Conservation (phyloP, 1,140 invertebrate species). For the Aphelenchoides fujianensis region DNA sequence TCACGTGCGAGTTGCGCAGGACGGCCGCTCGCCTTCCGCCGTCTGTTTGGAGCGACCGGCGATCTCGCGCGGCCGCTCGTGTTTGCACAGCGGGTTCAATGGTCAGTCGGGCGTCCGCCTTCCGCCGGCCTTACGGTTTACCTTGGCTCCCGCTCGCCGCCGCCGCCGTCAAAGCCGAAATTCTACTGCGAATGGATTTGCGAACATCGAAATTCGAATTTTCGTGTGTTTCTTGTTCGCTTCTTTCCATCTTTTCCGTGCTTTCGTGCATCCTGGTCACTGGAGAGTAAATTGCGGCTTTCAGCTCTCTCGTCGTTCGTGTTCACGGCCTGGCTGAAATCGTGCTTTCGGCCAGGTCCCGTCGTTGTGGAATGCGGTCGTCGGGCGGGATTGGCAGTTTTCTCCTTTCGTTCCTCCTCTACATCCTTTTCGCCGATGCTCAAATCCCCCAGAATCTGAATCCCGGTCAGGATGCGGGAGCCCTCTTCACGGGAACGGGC, state of each 20-base stretch:
- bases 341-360: not conserved
- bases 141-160: not conserved
- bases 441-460: slow-evolving; percentile 7
- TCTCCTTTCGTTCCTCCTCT: not conserved
- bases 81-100: not conserved
- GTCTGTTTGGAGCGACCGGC: not conserved
- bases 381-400: not conserved
- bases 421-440: not conserved
- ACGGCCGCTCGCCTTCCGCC: not conserved
- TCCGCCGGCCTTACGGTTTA: not conserved
- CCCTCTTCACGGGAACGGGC: slow-evolving; percentile 52
- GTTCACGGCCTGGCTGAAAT: not conserved
- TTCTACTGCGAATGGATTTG: not conserved
- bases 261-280: not conserved
- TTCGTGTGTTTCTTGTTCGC: not conserved
- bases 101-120: not conserved
- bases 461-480: slow-evolving; percentile 9
- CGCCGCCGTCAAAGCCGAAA: not conserved
- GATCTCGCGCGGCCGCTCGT: not conserved
- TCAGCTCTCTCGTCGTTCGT: not conserved
- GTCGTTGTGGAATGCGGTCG: not conserved
- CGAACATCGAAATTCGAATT: not conserved
- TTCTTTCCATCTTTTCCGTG: not conserved
- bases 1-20: not conserved
- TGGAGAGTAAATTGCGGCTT: not conserved